Evolutionary conservation across 2,888 invertebrate genomes (phyloP).

Genomic region (Oscheius sp.): DNA sequence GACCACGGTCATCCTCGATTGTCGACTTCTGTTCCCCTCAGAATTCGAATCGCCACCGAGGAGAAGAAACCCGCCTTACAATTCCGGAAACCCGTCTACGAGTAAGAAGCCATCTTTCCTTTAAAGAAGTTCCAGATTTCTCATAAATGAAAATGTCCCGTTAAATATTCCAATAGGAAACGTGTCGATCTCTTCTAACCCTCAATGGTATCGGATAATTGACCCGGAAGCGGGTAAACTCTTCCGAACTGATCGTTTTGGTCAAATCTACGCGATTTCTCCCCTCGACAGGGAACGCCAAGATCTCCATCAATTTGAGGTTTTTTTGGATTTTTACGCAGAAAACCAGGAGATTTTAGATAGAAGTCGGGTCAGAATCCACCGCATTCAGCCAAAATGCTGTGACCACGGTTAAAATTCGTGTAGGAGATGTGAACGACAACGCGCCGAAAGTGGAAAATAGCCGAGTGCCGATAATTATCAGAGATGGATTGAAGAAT

Average conservation of each 20-base stretch:
- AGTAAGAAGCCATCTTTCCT: not conserved
- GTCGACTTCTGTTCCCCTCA: conserved; percentile 43
- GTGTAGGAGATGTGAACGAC: conserved; percentile 54
- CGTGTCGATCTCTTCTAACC: conserved; percentile 39
- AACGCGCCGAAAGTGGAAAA: conserved; percentile 42
- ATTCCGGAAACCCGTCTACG: conserved; percentile 24
- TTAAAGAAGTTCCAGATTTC: conserved; percentile 28
- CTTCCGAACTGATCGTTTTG: conserved; percentile 47
- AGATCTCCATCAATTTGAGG: conserved; percentile 31
- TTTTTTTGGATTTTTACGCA: not conserved
- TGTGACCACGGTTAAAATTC: conserved; percentile 37
- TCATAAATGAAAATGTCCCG: conserved; percentile 41
- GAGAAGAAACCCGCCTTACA: not conserved
- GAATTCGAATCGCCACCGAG: conserved; percentile 40
- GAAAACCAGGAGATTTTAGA: not conserved
- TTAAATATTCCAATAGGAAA: conserved; percentile 42
- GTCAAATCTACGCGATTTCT: conserved; percentile 41
- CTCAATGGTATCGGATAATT: conserved; percentile 41
- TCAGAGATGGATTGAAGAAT: conserved; percentile 41
- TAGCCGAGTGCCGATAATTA: conserved; percentile 6
- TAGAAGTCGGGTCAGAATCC: conserved; percentile 36
- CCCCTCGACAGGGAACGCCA: conserved; percentile 34
- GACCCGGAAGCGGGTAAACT: conserved; percentile 38
- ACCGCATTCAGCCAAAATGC: conserved; percentile 25
- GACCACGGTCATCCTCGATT: conserved; percentile 57